These are phyloP conservation scores for Urosaurus nigricauda DNA, from an alignment of 2,797 vertebrate genomes.

Conservation along the genomic window DNA sequence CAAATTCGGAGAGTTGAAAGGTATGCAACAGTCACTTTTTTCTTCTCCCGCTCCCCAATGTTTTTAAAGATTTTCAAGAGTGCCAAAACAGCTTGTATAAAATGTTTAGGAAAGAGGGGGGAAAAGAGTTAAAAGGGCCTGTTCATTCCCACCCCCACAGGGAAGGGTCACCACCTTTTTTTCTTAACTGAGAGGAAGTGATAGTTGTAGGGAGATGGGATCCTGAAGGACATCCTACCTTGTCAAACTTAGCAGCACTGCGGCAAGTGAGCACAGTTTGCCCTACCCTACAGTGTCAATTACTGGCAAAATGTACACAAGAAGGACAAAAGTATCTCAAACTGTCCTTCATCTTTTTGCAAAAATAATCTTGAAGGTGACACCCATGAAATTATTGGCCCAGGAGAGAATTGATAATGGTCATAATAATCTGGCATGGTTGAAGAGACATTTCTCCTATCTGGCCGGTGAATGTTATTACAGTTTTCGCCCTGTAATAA, in stretches of 20 bases:
- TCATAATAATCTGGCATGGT: not conserved
- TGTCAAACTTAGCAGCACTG: not conserved
- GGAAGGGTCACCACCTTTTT: not conserved
- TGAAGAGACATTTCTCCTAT: not conserved
- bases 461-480: not conserved
- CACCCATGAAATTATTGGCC: not conserved
- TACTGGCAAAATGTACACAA: not conserved
- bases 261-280: not conserved
- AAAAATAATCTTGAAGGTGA: not conserved
- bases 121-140: not conserved
- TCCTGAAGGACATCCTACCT: not conserved
- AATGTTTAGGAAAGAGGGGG: not conserved
- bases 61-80: not conserved
- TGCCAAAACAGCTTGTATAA: not conserved
- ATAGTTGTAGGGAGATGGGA: not conserved
- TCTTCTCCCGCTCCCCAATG: not conserved
- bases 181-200: not conserved
- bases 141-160: not conserved
- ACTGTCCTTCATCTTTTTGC: not conserved
- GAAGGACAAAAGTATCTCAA: no score
- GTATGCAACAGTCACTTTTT: not conserved
- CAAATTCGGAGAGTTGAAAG: no score
- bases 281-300: not conserved
- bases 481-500: not conserved
- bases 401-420: not conserved